A percentile compares a stretch with the other conserved stretches of the same genome.
These are phyloP conservation scores for Tipula helvola DNA, from an alignment of 2,888 invertebrate genomes.

Conservation along the genomic window DNA sequence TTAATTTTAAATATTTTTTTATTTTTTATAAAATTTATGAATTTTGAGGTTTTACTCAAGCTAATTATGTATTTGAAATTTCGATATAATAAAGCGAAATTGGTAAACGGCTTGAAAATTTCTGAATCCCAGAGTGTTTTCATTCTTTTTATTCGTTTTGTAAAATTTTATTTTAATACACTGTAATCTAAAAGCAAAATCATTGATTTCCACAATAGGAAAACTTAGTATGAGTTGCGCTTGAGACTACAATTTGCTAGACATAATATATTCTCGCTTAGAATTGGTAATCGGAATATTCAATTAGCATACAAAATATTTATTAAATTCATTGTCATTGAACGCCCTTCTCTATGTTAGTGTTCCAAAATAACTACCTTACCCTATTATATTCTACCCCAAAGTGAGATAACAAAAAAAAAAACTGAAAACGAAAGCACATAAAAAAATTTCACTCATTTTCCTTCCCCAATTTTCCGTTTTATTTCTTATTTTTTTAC, in stretches of 20 bases:
- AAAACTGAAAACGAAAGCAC: neutral
- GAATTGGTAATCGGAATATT: neutral
- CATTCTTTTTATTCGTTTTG: too few relatives aligned
- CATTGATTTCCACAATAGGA: neutral
- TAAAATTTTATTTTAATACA: too few relatives aligned
- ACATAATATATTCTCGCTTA: neutral
- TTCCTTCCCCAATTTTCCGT: neutral
- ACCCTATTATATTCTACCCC: neutral
- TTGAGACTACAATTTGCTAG: neutral
- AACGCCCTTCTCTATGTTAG: neutral
- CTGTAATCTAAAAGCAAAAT: too few relatives aligned
- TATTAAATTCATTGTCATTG: neutral
- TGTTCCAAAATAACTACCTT: neutral
- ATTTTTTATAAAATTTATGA: too few relatives aligned
- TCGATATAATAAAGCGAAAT: too few relatives aligned
- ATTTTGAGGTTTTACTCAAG: too few relatives aligned
- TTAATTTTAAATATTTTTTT: too few relatives aligned
- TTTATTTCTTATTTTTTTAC: neutral
- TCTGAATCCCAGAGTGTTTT: too few relatives aligned
- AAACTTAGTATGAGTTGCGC: neutral
- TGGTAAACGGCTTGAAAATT: too few relatives aligned
- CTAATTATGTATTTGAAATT: too few relatives aligned
- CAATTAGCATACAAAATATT: neutral
- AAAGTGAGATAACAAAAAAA: neutral
- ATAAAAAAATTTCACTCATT: neutral